Percentiles rank a stretch among this genome's conserved stretches.
Evolutionary conservation across 2,888 invertebrate genomes (phyloP).

Genomic region (Morpho helenor): DNA sequence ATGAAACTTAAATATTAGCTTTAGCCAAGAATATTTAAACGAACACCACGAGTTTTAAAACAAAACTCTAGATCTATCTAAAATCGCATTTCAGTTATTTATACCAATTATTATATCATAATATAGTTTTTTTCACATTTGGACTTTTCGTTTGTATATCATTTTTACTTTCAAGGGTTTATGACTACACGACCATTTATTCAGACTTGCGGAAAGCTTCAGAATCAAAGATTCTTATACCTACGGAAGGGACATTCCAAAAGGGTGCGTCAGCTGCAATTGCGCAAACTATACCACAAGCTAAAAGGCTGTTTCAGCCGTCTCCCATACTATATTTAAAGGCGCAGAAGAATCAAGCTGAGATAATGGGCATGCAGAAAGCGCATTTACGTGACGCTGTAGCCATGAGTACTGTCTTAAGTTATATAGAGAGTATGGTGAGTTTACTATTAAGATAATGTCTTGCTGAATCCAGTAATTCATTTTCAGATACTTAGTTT

Average conservation of each 20-base stretch:
- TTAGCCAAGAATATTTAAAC: too few relatives aligned
- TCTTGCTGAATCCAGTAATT: not conserved
- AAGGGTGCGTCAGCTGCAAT: conserved; percentile 86
- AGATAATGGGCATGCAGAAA: conserved; percentile 88
- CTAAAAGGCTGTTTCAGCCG: conserved; percentile 79
- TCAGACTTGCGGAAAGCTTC: conserved; percentile 82
- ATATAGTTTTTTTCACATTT: not conserved
- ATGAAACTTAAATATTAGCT: too few relatives aligned
- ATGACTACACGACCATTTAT: conserved; percentile 85
- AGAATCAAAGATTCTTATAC: conserved; percentile 82
- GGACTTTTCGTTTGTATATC: not conserved
- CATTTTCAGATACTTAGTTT: too few relatives aligned
- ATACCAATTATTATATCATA: not conserved
- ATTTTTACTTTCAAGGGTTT: conserved; percentile 72
- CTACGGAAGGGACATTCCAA: conserved; percentile 84
- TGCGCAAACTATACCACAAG: conserved; percentile 77
- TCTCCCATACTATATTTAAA: conserved; percentile 93
- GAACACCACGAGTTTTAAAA: too few relatives aligned
- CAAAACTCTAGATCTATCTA: not conserved
- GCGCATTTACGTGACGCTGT: conserved; percentile 94
- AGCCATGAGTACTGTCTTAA: conserved; percentile 92
- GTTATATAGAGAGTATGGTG: conserved; percentile 56
- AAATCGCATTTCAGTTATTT: not conserved
- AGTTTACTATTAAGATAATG: not conserved
- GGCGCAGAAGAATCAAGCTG: conserved; percentile 90